Percentiles rank a stretch among this genome's conserved stretches.
Evolutionary conservation across 23 tunicate species (phyloP).

Genomic region (Aplidium turbinatum): DNA sequence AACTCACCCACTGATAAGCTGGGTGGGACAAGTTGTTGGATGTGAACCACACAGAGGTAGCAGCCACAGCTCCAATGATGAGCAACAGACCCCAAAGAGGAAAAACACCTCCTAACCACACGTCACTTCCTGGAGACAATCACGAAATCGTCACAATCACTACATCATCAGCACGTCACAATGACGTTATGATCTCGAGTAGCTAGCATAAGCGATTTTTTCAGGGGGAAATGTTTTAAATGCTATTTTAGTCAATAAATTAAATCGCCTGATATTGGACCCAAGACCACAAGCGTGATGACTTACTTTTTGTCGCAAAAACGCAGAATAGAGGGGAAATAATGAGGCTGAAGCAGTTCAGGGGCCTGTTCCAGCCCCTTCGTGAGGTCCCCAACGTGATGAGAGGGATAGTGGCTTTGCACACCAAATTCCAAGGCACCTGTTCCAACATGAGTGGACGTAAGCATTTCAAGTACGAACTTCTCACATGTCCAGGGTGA

Average conservation of each 20-base stretch:
- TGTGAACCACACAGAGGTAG: slow-evolving; percentile 47
- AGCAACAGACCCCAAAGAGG: slow-evolving; percentile 83
- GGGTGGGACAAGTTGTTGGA: slow-evolving; percentile 46
- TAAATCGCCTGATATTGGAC: background rate
- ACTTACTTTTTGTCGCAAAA: slow-evolving; percentile 79
- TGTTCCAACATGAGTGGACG: no score
- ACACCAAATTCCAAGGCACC: slow-evolving; percentile 65
- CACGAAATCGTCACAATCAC: background rate
- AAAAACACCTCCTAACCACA: slow-evolving; percentile 42
- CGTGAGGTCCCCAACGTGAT: slow-evolving; percentile 17
- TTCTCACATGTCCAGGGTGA: no score
- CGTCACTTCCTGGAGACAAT: slow-evolving; percentile 37
- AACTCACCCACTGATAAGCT: slow-evolving; percentile 60
- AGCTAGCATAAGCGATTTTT: no score
- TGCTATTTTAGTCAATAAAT: no score
- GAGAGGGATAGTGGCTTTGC: slow-evolving; percentile 76
- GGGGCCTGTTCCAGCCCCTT: slow-evolving; percentile 67
- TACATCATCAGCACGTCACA: no score
- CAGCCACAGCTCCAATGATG: slow-evolving; percentile 44
- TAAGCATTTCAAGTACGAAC: no score
- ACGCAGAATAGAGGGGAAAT: slow-evolving; percentile 74
- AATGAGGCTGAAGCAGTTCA: slow-evolving; percentile 41
- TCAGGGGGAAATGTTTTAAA: no score
- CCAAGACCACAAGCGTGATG: no score
- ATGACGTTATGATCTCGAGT: no score